phyloP scores from a whole-genome alignment of 2,113 vertebrate genomes.

The Drymodes brunneopygia region DNA sequence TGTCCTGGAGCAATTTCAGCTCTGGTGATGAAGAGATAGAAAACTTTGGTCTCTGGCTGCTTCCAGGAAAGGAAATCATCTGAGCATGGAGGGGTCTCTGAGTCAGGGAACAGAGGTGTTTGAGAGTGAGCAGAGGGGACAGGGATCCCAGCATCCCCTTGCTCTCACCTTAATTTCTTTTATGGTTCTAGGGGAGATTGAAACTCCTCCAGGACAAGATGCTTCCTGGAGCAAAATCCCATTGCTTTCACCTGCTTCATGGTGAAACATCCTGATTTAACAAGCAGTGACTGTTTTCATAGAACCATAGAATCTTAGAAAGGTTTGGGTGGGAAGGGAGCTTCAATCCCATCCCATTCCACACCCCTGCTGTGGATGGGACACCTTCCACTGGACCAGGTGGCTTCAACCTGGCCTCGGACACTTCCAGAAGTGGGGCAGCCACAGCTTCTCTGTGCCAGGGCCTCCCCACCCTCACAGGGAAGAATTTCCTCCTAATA shows the following conservation, averaged over 20 bases:
- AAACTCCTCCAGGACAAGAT: background rate
- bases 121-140: background rate
- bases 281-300: background rate
- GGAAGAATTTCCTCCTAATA: background rate
- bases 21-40: background rate
- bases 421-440: background rate
- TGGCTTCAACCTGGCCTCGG: background rate
- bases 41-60: background rate
- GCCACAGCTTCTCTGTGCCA: background rate
- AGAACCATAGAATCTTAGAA: background rate
- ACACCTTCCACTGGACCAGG: background rate
- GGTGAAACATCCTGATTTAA: background rate
- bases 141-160: background rate
- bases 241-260: fast-evolving
- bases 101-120: fast-evolving
- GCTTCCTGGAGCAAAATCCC: background rate
- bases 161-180: background rate
- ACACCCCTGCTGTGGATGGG: background rate
- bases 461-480: background rate
- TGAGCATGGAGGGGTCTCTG: background rate
- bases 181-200: background rate
- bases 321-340: background rate
- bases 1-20: background rate
- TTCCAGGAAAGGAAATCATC: background rate
- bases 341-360: background rate